A percentile compares a stretch with the other conserved stretches of the same genome.
Evolutionary conservation across 2,797 vertebrate genomes (phyloP).

Genomic region (Neopelma chrysocephalum): DNA sequence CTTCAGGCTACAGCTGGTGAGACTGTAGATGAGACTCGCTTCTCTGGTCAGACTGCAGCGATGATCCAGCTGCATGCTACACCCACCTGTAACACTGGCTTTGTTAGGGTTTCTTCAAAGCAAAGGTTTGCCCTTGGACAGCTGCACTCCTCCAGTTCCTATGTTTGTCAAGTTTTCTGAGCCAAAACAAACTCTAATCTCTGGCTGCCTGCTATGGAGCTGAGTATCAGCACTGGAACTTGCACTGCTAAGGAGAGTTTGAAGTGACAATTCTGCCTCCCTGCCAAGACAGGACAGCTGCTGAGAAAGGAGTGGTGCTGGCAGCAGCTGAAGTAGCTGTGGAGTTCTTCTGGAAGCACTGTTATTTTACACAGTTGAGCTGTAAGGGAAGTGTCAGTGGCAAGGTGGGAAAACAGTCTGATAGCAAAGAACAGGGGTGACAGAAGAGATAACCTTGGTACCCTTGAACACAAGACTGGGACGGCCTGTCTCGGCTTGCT

Average conservation of each 20-base stretch:
- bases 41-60: background rate
- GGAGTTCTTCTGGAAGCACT: background rate
- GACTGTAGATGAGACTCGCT: background rate
- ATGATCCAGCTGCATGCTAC: background rate
- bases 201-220: background rate
- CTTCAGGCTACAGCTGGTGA: background rate
- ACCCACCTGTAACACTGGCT: background rate
- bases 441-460: background rate
- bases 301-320: background rate
- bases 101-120: background rate
- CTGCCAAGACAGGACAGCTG: conserved; percentile 11
- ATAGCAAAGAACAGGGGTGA: background rate
- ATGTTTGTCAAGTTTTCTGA: background rate
- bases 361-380: background rate
- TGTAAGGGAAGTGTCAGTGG: background rate
- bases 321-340: conserved; percentile 46
- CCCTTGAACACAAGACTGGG: background rate
- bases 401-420: background rate
- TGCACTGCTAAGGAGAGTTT: background rate
- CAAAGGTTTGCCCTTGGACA: background rate
- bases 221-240: background rate
- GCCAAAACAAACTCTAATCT: background rate
- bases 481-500: background rate
- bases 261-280: background rate
- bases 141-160: background rate